Evolutionary conservation across 1,140 invertebrate species (phyloP).

Genomic region (Drosophila seguyi): DNA sequence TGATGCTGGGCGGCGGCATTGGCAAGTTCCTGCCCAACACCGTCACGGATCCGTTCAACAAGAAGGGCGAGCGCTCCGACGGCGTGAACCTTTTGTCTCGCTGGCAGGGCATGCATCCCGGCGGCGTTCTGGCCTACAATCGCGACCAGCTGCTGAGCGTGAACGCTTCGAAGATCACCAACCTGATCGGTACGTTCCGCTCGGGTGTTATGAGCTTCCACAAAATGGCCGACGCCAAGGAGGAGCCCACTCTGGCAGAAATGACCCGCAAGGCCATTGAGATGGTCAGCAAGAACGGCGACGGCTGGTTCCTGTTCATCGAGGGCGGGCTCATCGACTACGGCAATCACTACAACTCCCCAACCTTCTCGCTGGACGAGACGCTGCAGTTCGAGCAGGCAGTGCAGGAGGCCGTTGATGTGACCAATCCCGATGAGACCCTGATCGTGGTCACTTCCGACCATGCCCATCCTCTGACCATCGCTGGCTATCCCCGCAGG

Average conservation of each 20-base stretch:
- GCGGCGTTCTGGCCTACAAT: slow-evolving; percentile 86
- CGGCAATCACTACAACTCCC: slow-evolving; percentile 87
- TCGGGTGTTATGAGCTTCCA: slow-evolving; percentile 86
- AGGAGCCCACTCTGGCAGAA: slow-evolving; percentile 89
- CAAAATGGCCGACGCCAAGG: slow-evolving; percentile 85
- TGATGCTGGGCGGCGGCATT: slow-evolving; percentile 89
- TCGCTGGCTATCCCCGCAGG: slow-evolving; percentile 87
- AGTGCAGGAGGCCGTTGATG: slow-evolving; percentile 85
- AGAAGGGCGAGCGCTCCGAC: slow-evolving; percentile 86
- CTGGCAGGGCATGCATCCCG: slow-evolving; percentile 84
- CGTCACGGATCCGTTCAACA: slow-evolving; percentile 85
- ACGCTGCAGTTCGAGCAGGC: slow-evolving; percentile 88
- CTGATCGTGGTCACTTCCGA: slow-evolving; percentile 89
- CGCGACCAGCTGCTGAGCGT: slow-evolving; percentile 85
- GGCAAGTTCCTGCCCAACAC: slow-evolving; percentile 87
- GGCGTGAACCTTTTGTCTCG: slow-evolving; percentile 85
- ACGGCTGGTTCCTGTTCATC: slow-evolving; percentile 90
- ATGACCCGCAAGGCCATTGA: slow-evolving; percentile 91
- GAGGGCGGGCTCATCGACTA: slow-evolving; percentile 90
- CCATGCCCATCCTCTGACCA: slow-evolving; percentile 88
- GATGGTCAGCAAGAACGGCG: slow-evolving; percentile 87
- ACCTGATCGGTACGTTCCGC: slow-evolving; percentile 86
- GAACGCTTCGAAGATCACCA: slow-evolving; percentile 85
- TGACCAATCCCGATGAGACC: slow-evolving; percentile 87
- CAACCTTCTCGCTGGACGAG: slow-evolving; percentile 87